phyloP scores from a whole-genome alignment of 1,140 invertebrate species.

The Lasioglossum baleicum region DNA sequence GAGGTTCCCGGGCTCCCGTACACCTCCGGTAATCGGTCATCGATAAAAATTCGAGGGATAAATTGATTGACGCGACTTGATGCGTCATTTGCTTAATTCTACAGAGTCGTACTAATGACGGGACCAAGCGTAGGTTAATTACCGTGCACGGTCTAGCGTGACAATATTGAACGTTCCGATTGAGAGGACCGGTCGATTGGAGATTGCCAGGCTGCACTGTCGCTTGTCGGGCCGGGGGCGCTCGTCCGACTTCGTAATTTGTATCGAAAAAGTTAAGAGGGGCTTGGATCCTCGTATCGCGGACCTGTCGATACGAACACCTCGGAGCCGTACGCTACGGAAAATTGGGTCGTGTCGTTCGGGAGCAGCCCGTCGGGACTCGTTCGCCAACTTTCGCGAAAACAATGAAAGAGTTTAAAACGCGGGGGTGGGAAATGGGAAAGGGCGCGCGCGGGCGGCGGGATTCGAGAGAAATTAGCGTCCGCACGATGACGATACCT shows the following conservation, averaged over 20 bases:
- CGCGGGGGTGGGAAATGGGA: no score
- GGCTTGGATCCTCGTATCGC: not conserved
- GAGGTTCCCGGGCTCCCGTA: no score
- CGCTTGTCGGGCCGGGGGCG: not conserved
- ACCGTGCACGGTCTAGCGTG: not conserved
- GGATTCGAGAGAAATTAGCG: conserved; percentile 27
- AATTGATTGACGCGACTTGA: not conserved
- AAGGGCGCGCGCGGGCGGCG: no score
- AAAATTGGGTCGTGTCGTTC: conserved; percentile 39
- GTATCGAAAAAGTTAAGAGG: conserved; percentile 3
- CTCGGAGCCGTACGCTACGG: not conserved
- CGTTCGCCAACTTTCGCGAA: conserved; percentile 23
- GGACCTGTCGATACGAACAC: conserved; percentile 24
- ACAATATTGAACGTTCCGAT: conserved; percentile 6
- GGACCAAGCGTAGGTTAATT: not conserved
- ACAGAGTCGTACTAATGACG: not conserved
- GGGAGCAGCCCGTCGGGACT: conserved; percentile 29
- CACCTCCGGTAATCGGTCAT: no score
- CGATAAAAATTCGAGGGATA: no score
- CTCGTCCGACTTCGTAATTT: conserved; percentile 2
- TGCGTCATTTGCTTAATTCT: not conserved
- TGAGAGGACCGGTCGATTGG: not conserved
- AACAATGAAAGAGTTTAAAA: conserved; percentile 31
- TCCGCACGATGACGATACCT: not conserved
- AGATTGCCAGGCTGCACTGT: not conserved